Evolutionary conservation across 2,797 vertebrate genomes (phyloP), one percentile per base, ranked within the genome.

Genomic region (Perodicticus potto): DNA sequence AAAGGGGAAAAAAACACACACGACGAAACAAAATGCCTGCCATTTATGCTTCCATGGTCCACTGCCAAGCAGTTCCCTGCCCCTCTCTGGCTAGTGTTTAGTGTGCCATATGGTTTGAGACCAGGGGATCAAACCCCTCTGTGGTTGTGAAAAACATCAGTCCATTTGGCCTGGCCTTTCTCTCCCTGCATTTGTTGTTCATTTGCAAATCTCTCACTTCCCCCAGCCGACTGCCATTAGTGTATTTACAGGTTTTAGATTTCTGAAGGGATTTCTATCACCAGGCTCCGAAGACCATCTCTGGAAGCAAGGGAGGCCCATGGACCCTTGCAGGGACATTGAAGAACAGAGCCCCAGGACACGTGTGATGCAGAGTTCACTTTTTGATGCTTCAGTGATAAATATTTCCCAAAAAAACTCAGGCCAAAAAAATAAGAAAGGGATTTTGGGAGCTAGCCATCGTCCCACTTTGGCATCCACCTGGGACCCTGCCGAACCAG

Each of bases 181-280:
- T 97, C 93, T 97, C 77, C 82, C 89, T 94, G 95, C 97, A 96
- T 98, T 98, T 98, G 97, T 97, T 98, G 95, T 97, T 98, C 98
- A 97, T 98, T 98, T 98, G 86, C 27, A 86, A 97, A 96, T 97
- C 98, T 98, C 97, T 98, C 97, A 96, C 97, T 93, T 97, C 97
- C 65, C 80, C 96, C 80, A 49, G 93, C 97, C 45, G n/a, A 96
- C 96, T 94, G 98, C 91, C 96, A 86, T 97, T 97, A 94, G 93
- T 83, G 87, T 98, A 97, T 98, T 98, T 98, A 98, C 96, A 96
- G 97, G 97, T 95, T 98, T 98, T 89, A 96, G 93, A 92, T 98
- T 98, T 98, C 97, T 97, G 85, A 91, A 85, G 87, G 96, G 97
- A 98, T 97, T 94, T 94, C 84, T 70, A 77, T 93, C 23, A 74